Percentiles rank a stretch among this genome's conserved stretches.
Conservation (phyloP, 2,113 vertebrate genomes). For the Turnix velox region DNA sequence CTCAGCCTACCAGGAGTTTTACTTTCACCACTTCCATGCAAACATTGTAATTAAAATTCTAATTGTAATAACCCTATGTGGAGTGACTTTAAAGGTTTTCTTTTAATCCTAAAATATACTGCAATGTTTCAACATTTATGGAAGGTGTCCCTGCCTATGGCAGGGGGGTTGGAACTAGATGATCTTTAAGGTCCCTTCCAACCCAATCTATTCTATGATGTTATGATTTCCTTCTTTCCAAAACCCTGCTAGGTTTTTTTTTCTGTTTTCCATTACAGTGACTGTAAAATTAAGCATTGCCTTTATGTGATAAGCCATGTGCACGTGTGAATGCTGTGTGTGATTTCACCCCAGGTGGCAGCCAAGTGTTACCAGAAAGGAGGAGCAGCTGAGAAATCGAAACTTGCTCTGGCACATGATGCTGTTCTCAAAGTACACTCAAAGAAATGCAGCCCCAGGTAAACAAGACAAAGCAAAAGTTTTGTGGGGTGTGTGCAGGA, state of each 20-base stretch:
- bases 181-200: too few relatives aligned
- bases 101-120: neutral
- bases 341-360: slow-evolving; percentile 73
- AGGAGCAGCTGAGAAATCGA: slow-evolving; percentile 76
- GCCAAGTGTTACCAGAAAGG: slow-evolving; percentile 85
- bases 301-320: neutral
- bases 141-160: too few relatives aligned
- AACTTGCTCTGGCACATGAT: slow-evolving; percentile 75
- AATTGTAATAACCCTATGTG: neutral
- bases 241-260: neutral
- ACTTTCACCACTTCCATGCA: neutral
- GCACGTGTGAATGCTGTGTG: neutral
- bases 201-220: too few relatives aligned
- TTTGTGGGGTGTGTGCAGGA: fast-evolving
- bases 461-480: too few relatives aligned
- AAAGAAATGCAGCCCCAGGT: slow-evolving; percentile 77
- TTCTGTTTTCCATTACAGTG: neutral
- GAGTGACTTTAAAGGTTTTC: neutral
- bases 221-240: neutral
- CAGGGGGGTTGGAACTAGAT: too few relatives aligned
- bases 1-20: neutral
- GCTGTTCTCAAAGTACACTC: slow-evolving; percentile 75
- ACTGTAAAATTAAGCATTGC: neutral
- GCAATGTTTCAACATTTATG: too few relatives aligned
- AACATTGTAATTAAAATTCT: neutral